Percentiles rank a stretch among this genome's conserved stretches.
Conservation (phyloP, 1,140 invertebrate genomes). For the Arctopsyche grandis region DNA sequence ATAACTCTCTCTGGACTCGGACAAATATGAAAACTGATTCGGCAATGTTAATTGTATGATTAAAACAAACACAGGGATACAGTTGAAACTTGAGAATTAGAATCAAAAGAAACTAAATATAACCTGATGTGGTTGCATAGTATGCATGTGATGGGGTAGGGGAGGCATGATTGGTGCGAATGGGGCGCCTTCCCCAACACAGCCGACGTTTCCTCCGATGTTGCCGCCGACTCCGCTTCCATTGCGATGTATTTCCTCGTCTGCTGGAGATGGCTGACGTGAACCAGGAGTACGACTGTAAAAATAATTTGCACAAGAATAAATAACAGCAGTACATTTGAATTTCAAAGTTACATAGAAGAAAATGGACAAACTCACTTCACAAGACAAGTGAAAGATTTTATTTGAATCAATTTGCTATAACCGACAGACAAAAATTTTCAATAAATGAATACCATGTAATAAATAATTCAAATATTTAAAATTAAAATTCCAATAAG, state of each 20-base stretch:
- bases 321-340: neutral
- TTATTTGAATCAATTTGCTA: too few species aligned
- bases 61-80: too few species aligned
- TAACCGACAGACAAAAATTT: too few species aligned
- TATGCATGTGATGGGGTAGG: constrained; percentile 65
- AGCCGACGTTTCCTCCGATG: constrained; percentile 65
- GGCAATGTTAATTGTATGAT: too few species aligned
- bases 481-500: too few species aligned
- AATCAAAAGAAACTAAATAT: constrained; percentile 14
- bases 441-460: too few species aligned
- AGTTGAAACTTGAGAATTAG: neutral
- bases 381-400: too few species aligned
- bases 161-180: constrained; percentile 70
- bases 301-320: constrained; percentile 45
- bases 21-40: too few species aligned
- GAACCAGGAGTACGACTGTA: constrained; percentile 87
- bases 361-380: too few species aligned
- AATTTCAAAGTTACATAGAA: neutral
- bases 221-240: constrained; percentile 63
- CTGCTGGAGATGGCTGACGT: constrained; percentile 88
- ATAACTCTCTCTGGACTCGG: too few species aligned
- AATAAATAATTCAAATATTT: too few species aligned
- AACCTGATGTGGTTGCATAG: constrained; percentile 64
- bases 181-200: constrained; percentile 68
- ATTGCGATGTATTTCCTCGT: constrained; percentile 77